Evolutionary conservation across 2,113 vertebrate species (phyloP), one percentile per base, ranked within the genome.

Genomic region (Zootoca vivipara): DNA sequence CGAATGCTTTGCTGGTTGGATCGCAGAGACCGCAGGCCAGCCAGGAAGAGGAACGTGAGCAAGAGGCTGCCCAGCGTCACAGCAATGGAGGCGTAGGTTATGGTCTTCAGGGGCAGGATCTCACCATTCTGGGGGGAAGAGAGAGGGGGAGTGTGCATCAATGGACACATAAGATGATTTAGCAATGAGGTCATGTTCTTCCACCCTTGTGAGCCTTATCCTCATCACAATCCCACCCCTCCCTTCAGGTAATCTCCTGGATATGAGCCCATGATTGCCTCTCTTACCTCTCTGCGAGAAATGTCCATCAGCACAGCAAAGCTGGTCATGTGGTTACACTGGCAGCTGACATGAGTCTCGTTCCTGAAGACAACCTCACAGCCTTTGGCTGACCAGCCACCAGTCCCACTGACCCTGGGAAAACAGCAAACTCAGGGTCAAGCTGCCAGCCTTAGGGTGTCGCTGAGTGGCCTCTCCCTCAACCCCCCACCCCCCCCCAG

Each of bases 291-390:
- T 82, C 98, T 95, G 80, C 96, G 97, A 89, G 98, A 99, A 92
- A 99, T 94, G 30, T 99, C 98, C 98, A 99, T 99, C 91, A 99
- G 97, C 85, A 99, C 98, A 0, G 98, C 98, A 0, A 99, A 99
- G 94, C 98, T 99, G 65, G 98, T 98, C 97, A 99, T 98, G 96
- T 99, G 98, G 88, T 97, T 98, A 91, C 98, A 99, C 96, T 98
- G 98, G 94, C 98, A 99, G 97, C 98, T 98, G 95, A 99, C 98
- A 33, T 99, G 98, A 86, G 97, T 98, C 96, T 92, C 96, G 72
- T 99, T 99, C 42, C 98, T 96, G 96, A 98, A 98, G 87, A 98
- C 93, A 16, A 99, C 97, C 89, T 99, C 98, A 0, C 98, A 99
- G 91, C 98, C 98, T 85, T 98, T 97, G 2, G 98, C 98, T 0